Evolutionary conservation across 2,113 vertebrate species (phyloP).

Genomic region (Isurus oxyrinchus): DNA sequence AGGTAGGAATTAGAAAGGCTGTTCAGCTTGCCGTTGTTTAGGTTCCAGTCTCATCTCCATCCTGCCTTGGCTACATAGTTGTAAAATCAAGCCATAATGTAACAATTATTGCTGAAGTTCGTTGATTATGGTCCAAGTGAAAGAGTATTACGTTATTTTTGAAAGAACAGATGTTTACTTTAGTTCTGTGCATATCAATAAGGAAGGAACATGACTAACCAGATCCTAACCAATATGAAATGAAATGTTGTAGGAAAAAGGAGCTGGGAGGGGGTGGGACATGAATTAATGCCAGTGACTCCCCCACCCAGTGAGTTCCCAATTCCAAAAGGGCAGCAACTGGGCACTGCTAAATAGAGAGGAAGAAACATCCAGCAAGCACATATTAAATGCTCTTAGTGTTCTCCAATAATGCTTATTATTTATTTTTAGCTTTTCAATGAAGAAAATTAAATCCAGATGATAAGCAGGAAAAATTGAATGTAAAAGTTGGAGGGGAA

Average conservation of each 20-base stretch:
- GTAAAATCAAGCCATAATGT: neutral
- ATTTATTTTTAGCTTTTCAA: neutral
- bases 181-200: neutral
- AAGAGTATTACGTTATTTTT: neutral
- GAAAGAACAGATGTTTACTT: neutral
- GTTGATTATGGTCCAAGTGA: neutral
- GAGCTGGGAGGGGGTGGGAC: neutral
- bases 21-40: neutral
- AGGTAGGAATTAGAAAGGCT: neutral
- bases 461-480: neutral
- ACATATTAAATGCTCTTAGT: neutral
- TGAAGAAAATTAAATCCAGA: neutral
- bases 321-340: neutral
- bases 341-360: neutral
- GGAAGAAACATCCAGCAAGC: neutral
- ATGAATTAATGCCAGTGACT: neutral
- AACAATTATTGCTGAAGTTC: neutral
- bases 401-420: neutral
- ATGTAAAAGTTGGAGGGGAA: neutral
- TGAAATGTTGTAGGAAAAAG: neutral
- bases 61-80: neutral
- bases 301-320: neutral
- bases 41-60: neutral
- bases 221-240: neutral
- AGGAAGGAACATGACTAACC: neutral